A percentile compares a stretch with the other conserved stretches of the same genome.
Conservation (phyloP, 2,113 vertebrate genomes). For the Pitta sordida region DNA sequence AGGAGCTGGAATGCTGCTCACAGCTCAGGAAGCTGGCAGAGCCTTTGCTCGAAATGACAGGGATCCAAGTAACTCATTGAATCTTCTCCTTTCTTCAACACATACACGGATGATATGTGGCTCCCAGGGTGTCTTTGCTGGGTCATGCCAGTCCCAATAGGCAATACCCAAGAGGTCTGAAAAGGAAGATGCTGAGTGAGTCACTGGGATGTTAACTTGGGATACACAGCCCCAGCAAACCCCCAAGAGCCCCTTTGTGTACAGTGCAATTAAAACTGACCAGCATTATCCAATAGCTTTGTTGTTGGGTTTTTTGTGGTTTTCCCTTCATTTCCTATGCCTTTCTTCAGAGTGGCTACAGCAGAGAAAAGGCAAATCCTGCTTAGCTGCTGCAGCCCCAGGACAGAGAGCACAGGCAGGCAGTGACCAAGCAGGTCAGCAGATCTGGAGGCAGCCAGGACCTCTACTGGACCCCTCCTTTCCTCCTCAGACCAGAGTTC, state of each 20-base stretch:
- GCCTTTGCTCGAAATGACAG: neutral
- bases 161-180: neutral
- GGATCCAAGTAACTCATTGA: neutral
- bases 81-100: neutral
- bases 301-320: neutral
- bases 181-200: neutral
- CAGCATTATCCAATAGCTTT: neutral
- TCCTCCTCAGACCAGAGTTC: fast-evolving
- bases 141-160: neutral
- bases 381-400: neutral
- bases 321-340: neutral
- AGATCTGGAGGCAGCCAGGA: neutral
- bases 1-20: neutral
- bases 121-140: fast-evolving
- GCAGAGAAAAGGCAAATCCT: neutral
- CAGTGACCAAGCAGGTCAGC: neutral
- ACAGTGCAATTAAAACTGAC: neutral
- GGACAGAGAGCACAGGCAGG: neutral
- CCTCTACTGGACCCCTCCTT: neutral
- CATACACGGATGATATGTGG: neutral
- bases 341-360: neutral
- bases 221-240: neutral
- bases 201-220: fast-evolving
- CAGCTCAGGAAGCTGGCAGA: neutral
- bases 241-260: fast-evolving